Percentiles rank a stretch among this genome's conserved stretches.
Evolutionary conservation across 1,140 invertebrate genomes (phyloP).

Genomic region (Eupeodes corollae): DNA sequence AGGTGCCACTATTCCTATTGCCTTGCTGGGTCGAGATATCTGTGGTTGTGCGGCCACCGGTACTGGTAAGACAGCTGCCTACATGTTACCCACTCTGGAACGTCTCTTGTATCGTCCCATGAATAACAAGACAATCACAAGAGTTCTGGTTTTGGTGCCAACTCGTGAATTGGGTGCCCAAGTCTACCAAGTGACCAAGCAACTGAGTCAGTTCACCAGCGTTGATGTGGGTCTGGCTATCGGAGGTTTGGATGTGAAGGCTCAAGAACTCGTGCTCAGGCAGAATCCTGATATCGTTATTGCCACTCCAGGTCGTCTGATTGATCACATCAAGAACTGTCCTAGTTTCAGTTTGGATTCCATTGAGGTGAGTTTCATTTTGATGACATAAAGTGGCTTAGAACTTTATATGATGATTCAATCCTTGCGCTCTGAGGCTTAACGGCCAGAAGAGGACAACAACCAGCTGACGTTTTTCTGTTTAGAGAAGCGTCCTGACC

Average conservation of each 20-base stretch:
- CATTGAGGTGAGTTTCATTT: constrained; percentile 62
- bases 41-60: constrained; percentile 65
- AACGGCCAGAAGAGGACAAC: constrained; percentile 11
- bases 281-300: constrained; percentile 94
- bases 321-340: constrained; percentile 94
- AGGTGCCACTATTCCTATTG: constrained; percentile 85
- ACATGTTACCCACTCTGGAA: constrained; percentile 95
- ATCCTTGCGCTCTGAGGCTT: constrained; percentile 36
- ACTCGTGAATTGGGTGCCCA: constrained; percentile 90
- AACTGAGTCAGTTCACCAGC: constrained; percentile 77
- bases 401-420: constrained; percentile 13
- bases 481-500: constrained; percentile 21
- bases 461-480: constrained; percentile 17
- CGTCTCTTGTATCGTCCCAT: constrained; percentile 69
- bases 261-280: constrained; percentile 77
- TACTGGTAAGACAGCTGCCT: constrained; percentile 96
- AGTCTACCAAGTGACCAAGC: constrained; percentile 86
- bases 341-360: constrained; percentile 80
- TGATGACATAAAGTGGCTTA: not conserved
- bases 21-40: constrained; percentile 56
- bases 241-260: constrained; percentile 88
- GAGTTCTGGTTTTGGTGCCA: constrained; percentile 89
- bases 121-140: constrained; percentile 52
- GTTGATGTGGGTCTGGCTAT: constrained; percentile 74
- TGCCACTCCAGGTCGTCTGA: constrained; percentile 92